These are phyloP conservation scores for Sinocyclocheilus anshuiensis DNA, from an alignment of 2,113 vertebrate species.

Conservation along the genomic window DNA sequence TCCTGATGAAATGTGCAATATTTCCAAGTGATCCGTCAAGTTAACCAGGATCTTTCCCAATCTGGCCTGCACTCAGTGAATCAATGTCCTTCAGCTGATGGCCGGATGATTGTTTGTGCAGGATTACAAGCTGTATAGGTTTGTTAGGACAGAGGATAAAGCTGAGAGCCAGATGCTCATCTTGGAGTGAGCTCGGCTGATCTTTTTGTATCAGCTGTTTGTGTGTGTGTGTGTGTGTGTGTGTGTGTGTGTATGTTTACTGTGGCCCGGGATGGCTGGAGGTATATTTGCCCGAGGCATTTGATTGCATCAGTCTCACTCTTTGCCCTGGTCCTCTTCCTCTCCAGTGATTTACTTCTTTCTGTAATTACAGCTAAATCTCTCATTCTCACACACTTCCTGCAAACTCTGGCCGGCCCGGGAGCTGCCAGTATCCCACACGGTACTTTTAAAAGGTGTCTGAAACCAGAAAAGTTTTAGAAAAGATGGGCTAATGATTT, in stretches of 20 bases:
- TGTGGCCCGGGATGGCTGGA: background rate
- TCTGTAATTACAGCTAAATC: constrained; percentile 52
- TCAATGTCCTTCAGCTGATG: constrained; percentile 58
- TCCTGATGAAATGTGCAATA: constrained; percentile 51
- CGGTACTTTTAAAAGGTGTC: background rate
- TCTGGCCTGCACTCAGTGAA: constrained; percentile 55
- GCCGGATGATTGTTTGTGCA: constrained; percentile 57
- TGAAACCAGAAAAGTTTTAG: background rate
- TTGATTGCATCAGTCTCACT: constrained; percentile 51
- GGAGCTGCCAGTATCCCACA: constrained; percentile 37
- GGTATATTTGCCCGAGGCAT: constrained; percentile 48
- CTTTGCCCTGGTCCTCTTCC: constrained; percentile 10
- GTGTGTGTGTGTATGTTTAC: too few species aligned
- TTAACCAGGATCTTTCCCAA: constrained; percentile 54
- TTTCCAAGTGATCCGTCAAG: constrained; percentile 46
- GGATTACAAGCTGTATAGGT: constrained; percentile 58
- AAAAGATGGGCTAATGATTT: background rate
- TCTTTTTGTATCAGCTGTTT: constrained; percentile 54
- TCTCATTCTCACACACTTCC: constrained; percentile 31
- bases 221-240: too few species aligned
- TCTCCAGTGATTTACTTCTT: constrained; percentile 47
- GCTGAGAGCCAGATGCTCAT: constrained; percentile 51
- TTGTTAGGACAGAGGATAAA: constrained; percentile 54
- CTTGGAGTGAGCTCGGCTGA: constrained; percentile 38
- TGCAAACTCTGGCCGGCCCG: constrained; percentile 40